A percentile compares a stretch with the other conserved stretches of the same genome.
These are phyloP conservation scores for Adelphocoris suturalis DNA, from an alignment of 2,888 invertebrate species.

Conservation along the genomic window DNA sequence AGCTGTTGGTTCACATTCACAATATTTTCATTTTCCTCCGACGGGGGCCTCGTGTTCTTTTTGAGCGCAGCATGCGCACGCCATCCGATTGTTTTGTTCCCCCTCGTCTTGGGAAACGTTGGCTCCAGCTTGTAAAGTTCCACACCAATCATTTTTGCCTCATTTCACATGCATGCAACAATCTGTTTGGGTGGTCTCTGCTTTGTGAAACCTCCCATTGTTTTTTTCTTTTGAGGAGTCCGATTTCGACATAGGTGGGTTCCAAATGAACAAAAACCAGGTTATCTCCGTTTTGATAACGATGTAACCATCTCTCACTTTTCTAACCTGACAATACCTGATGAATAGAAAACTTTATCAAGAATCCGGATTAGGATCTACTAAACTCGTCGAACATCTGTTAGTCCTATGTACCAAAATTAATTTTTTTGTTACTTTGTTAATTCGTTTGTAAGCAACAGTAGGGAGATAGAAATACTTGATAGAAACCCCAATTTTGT, in stretches of 20 bases:
- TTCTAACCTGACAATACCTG: not conserved
- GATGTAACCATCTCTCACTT: not conserved
- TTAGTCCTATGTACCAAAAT: too few relatives aligned
- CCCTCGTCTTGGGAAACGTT: not conserved
- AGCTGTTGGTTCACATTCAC: not conserved
- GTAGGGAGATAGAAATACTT: too few relatives aligned
- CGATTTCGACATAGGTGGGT: not conserved
- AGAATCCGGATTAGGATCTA: too few relatives aligned
- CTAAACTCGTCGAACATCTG: too few relatives aligned
- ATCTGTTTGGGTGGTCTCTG: slow-evolving; percentile 5
- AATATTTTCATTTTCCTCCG: slow-evolving; percentile 24
- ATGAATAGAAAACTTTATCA: too few relatives aligned
- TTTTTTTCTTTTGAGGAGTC: not conserved
- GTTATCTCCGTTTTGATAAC: not conserved
- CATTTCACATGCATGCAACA: slow-evolving; percentile 39
- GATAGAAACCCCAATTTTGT: too few relatives aligned
- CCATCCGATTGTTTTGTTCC: not conserved
- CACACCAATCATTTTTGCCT: slow-evolving; percentile 39
- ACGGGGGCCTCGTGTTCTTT: not conserved
- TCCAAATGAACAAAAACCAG: not conserved
- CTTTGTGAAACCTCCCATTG: slow-evolving; percentile 35
- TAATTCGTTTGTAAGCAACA: too few relatives aligned
- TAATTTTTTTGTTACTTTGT: too few relatives aligned
- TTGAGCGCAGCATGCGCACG: slow-evolving; percentile 1
- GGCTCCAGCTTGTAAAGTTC: not conserved